Evolutionary conservation across 2,113 vertebrate genomes (phyloP).

Genomic region (Callionymus lyra): DNA sequence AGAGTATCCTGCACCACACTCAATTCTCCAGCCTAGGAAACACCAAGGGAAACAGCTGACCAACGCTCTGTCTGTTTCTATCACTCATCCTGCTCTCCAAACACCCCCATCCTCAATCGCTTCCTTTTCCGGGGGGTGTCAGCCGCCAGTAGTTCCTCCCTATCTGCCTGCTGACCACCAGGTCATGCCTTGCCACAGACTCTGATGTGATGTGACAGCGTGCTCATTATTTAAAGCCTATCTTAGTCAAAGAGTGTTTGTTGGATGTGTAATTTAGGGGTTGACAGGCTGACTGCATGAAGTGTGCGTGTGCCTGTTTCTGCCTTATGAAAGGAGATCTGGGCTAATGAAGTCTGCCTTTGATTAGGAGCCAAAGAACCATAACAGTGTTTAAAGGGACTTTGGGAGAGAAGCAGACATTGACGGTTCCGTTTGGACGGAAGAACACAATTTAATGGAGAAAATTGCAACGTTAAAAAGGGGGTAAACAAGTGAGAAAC

Average conservation of each 20-base stretch:
- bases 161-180: conserved; percentile 54
- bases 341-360: conserved; percentile 49
- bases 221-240: conserved; percentile 64
- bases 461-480: conserved; percentile 9
- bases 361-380: conserved; percentile 45
- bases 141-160: conserved; percentile 35
- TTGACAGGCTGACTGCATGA: conserved; percentile 12
- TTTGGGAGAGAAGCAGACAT: conserved; percentile 5
- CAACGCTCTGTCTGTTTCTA: conserved; percentile 22
- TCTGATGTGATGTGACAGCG: conserved; percentile 59
- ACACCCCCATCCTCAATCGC: background rate
- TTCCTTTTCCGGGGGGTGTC: conserved; percentile 33
- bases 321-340: conserved; percentile 25
- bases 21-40: conserved; percentile 12
- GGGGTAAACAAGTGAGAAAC: conserved; percentile 14
- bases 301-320: conserved; percentile 19
- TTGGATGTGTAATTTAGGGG: conserved; percentile 6
- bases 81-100: conserved; percentile 8
- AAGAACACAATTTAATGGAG: conserved; percentile 1
- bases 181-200: conserved; percentile 28
- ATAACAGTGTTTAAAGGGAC: conserved; percentile 22
- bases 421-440: conserved; percentile 28
- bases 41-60: conserved; percentile 19
- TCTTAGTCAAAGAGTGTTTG: conserved; percentile 1
- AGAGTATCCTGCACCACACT: too few relatives aligned